Evolutionary conservation across 2,888 invertebrate species (phyloP).

Genomic region (Lepidochrysops patricia): DNA sequence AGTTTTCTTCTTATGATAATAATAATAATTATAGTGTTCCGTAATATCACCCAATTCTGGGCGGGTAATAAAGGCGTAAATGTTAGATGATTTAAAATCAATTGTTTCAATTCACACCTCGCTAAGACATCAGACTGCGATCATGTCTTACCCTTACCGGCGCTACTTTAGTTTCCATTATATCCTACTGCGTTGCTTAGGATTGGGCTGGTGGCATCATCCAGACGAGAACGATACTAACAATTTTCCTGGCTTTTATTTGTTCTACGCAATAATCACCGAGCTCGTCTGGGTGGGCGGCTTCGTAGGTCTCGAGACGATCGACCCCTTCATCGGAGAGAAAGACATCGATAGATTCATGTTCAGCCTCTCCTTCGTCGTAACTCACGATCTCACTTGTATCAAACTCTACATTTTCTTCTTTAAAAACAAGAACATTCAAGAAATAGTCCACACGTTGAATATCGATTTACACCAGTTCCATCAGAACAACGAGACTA

Average conservation of each 20-base stretch:
- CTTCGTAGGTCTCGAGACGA: conserved; percentile 62
- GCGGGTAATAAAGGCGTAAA: not conserved
- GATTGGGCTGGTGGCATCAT: conserved; percentile 66
- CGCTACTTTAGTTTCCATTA: conserved; percentile 55
- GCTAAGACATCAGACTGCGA: not conserved
- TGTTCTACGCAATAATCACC: conserved; percentile 54
- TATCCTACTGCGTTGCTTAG: conserved; percentile 48
- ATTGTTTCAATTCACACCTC: not conserved
- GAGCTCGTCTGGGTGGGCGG: conserved; percentile 58
- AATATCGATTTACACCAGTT: conserved; percentile 49
- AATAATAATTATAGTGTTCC: not conserved
- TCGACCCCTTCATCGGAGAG: conserved; percentile 62
- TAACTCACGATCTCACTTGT: conserved; percentile 60
- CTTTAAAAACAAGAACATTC: conserved; percentile 55
- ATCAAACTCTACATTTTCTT: conserved; percentile 61
- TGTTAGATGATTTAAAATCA: not conserved
- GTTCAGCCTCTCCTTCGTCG: conserved; percentile 65
- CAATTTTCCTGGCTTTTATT: conserved; percentile 54
- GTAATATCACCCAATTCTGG: not conserved
- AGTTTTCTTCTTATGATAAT: not conserved
- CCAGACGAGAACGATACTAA: conserved; percentile 50
- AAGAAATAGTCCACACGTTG: conserved; percentile 50
- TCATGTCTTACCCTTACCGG: conserved; percentile 32
- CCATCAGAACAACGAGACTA: conserved; percentile 51
- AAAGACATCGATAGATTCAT: conserved; percentile 63